A percentile compares a stretch with the other conserved stretches of the same genome.
These are phyloP conservation scores for Peucedramus taeniatus DNA, from an alignment of 2,113 vertebrate genomes.

Conservation along the genomic window DNA sequence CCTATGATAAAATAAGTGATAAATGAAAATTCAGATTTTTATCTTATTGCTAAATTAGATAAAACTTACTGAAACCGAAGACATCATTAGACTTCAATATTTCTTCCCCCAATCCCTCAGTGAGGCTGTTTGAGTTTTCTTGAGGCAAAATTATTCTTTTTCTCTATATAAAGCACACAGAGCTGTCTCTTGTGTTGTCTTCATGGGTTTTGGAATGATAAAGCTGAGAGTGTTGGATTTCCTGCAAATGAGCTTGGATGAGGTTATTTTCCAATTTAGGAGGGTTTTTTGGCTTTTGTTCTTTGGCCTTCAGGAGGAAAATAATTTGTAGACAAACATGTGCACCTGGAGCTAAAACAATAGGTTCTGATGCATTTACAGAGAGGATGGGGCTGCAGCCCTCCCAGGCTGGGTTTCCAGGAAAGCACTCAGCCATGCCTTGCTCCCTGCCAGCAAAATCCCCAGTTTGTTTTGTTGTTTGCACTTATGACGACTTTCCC, in stretches of 20 bases:
- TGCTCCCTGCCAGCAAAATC: conserved; percentile 1
- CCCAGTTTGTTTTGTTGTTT: not conserved
- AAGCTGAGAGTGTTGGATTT: not conserved
- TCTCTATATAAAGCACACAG: not conserved
- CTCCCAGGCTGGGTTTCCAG: conserved; percentile 34
- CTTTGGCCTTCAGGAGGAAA: conserved; percentile 54
- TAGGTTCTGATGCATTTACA: conserved; percentile 20
- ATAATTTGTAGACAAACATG: conserved; percentile 59
- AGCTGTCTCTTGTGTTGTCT: not conserved
- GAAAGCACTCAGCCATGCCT: conserved; percentile 27
- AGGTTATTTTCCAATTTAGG: conserved; percentile 39
- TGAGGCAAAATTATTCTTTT: not conserved
- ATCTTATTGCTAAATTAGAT: not conserved
- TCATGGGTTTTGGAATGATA: not conserved
- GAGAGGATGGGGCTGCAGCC: conserved; percentile 26
- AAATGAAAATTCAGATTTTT: not conserved
- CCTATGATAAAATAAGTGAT: not conserved
- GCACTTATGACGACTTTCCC: not conserved
- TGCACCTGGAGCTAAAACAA: conserved; percentile 66
- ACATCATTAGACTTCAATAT: not conserved
- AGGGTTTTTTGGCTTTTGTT: conserved; percentile 33
- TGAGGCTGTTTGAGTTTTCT: not conserved
- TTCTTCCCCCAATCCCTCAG: not conserved
- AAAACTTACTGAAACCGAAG: not conserved
- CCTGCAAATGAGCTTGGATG: conserved; percentile 27